A percentile compares a stretch with the other conserved stretches of the same genome.
These are phyloP conservation scores for Sphaeramia orbicularis DNA, from an alignment of 2,797 vertebrate genomes.

Conservation along the genomic window DNA sequence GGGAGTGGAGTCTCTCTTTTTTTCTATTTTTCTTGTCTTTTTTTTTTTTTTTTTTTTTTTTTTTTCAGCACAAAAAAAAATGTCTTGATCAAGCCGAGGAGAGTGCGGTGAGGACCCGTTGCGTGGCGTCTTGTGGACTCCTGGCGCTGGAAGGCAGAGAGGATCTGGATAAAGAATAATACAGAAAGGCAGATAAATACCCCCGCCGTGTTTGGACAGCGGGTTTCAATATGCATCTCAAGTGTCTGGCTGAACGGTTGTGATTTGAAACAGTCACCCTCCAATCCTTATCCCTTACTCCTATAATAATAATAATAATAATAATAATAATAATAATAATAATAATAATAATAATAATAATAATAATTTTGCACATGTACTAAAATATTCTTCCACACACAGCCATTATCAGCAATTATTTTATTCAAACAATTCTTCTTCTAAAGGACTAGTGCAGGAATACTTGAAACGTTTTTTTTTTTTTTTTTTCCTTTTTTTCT, in stretches of 20 bases:
- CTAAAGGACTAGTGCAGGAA: not conserved
- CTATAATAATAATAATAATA: constrained; percentile 26
- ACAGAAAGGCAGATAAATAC: constrained; percentile 73
- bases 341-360: constrained; percentile 13
- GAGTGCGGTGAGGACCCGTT: constrained; percentile 94
- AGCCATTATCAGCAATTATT: not conserved
- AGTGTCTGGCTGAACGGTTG: constrained; percentile 59
- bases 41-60: constrained; percentile 26
- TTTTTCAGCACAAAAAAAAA: constrained; percentile 59
- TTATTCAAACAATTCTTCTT: not conserved
- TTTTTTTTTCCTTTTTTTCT: constrained; percentile 1
- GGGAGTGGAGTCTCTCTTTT: constrained; percentile 69
- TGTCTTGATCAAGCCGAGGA: constrained; percentile 93
- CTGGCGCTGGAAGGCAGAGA: constrained; percentile 90
- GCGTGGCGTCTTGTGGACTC: constrained; percentile 94
- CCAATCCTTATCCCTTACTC: not conserved
- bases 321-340: constrained; percentile 20
- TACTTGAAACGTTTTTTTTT: not conserved
- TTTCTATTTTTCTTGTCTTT: constrained; percentile 20
- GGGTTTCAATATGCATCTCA: constrained; percentile 73
- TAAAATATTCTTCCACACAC: not conserved
- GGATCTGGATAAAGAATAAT: constrained; percentile 74
- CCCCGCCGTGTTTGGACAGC: constrained; percentile 77
- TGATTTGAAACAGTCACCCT: constrained; percentile 59
- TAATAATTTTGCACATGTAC: not conserved